These are phyloP conservation scores for Cyanoliseus patagonus DNA, from an alignment of 2,113 vertebrate species.

Conservation along the genomic window DNA sequence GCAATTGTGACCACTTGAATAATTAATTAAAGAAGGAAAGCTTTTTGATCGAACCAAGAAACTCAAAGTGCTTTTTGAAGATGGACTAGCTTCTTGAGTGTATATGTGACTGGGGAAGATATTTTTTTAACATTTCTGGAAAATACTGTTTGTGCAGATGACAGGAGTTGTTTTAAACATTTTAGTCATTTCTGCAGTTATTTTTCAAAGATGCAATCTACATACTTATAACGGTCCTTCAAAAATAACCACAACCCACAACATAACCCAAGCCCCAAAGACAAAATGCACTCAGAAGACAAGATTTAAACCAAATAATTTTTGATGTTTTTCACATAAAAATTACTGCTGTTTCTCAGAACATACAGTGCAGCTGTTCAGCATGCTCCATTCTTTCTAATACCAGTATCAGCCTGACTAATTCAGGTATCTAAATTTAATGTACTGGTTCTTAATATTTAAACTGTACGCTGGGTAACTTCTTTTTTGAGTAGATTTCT, in stretches of 20 bases:
- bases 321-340: neutral
- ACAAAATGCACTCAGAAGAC: neutral
- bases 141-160: neutral
- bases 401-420: neutral
- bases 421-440: neutral
- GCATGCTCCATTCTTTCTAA: neutral
- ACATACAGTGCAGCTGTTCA: neutral
- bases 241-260: neutral
- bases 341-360: neutral
- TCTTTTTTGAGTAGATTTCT: neutral
- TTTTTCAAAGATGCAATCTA: neutral
- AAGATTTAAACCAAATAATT: neutral
- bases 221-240: neutral
- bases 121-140: neutral
- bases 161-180: neutral
- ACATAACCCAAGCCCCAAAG: neutral
- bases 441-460: neutral
- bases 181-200: neutral
- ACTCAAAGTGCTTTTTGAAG: neutral
- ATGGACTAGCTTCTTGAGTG: neutral
- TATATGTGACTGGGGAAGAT: neutral
- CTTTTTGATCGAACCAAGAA: neutral
- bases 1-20: neutral
- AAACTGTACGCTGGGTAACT: neutral
- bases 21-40: neutral